Conservation (phyloP, 2,113 vertebrate species). For the Osmerus mordax region DNA sequence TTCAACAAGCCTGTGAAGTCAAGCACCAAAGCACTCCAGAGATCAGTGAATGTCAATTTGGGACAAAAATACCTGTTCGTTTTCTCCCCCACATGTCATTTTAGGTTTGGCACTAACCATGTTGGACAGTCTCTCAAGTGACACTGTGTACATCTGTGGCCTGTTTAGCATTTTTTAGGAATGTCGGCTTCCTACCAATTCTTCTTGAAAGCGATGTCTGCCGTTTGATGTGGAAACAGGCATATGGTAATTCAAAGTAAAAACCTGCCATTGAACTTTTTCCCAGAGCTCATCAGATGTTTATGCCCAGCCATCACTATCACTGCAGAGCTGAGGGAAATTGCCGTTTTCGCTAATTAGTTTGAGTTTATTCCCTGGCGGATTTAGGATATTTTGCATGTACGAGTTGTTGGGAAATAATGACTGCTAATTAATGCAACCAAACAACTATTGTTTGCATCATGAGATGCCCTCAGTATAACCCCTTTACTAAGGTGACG, state of each 20-base stretch:
- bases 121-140: background rate
- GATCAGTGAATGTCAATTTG: background rate
- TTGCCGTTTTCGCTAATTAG: constrained; percentile 23
- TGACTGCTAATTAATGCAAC: constrained; percentile 15
- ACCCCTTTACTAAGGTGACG: background rate
- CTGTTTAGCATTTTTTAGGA: constrained; percentile 3
- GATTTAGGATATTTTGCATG: background rate
- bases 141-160: background rate
- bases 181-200: background rate
- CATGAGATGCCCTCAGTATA: constrained; percentile 13
- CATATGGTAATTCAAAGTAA: constrained; percentile 12
- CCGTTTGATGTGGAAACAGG: constrained; percentile 7
- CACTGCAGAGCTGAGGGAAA: background rate
- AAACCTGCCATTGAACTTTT: background rate
- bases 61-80: background rate
- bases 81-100: background rate
- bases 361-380: constrained; percentile 13
- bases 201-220: background rate
- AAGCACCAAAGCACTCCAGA: too few species aligned
- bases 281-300: background rate
- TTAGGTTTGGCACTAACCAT: background rate
- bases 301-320: background rate
- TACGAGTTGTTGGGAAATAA: constrained; percentile 1
- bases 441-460: constrained; percentile 4
- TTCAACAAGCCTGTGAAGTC: too few species aligned